These are phyloP conservation scores for Chorisops tibialis DNA, from an alignment of 2,888 invertebrate genomes.

Conservation along the genomic window DNA sequence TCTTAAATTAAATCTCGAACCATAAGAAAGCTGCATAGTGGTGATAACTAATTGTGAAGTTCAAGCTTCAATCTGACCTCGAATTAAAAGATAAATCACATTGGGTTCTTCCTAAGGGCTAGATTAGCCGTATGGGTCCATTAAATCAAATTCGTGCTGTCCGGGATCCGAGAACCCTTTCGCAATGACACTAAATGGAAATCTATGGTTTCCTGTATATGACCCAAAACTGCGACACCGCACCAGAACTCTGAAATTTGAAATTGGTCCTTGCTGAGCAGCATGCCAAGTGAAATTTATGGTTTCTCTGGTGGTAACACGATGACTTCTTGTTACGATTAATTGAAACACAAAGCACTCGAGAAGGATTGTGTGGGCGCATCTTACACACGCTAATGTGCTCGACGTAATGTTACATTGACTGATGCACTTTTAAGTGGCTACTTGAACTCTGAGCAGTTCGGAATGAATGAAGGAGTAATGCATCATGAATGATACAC, in stretches of 20 bases:
- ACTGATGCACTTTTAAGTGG: conserved; percentile 14
- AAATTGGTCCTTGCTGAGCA: no score
- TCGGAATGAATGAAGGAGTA: no score
- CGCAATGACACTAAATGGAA: conserved; percentile 7
- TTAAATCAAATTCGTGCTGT: neutral
- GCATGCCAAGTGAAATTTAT: conserved; percentile 9
- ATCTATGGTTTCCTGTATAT: conserved; percentile 12
- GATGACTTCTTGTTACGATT: conserved; percentile 19
- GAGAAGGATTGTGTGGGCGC: no score
- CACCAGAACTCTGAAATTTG: no score
- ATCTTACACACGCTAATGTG: no score
- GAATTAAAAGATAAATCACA: neutral
- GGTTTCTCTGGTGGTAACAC: conserved; percentile 11
- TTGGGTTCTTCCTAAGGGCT: neutral
- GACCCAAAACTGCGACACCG: neutral
- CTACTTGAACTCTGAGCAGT: no score
- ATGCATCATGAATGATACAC: no score
- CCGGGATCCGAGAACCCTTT: conserved; percentile 1
- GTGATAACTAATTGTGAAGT: no score
- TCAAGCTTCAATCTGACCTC: neutral
- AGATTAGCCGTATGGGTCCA: neutral
- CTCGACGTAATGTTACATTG: conserved; percentile 5
- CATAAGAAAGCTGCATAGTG: no score
- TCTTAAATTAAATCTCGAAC: no score
- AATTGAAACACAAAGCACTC: conserved; percentile 17